These are phyloP conservation scores for Chiloscyllium punctatum DNA, from an alignment of 2,797 vertebrate species.

Conservation along the genomic window DNA sequence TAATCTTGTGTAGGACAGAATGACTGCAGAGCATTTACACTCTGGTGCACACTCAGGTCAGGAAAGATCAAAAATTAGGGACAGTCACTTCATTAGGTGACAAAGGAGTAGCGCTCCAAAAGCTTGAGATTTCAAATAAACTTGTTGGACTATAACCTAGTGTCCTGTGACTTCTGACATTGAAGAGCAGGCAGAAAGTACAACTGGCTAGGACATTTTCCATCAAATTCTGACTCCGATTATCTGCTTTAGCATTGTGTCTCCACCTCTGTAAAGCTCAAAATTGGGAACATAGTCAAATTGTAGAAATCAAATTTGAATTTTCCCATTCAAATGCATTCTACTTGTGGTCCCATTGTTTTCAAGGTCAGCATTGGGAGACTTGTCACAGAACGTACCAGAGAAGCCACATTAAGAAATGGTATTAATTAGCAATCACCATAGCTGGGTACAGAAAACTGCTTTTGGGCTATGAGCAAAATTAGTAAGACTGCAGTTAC, in stretches of 20 bases:
- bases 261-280: background rate
- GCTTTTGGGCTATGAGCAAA: background rate
- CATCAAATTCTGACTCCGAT: background rate
- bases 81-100: background rate
- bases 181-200: background rate
- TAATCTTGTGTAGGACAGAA: background rate
- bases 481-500: background rate
- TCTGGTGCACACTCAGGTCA: background rate
- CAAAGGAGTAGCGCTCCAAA: too few species aligned
- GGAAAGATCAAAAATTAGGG: background rate
- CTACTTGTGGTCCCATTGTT: background rate
- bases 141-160: too few species aligned
- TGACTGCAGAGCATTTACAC: background rate
- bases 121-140: too few species aligned
- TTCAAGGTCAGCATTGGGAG: background rate
- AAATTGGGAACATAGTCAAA: background rate
- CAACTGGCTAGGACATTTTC: background rate
- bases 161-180: background rate
- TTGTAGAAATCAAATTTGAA: background rate
- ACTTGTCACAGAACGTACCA: background rate
- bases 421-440: background rate
- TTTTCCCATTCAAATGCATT: too few species aligned
- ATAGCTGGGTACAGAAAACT: background rate
- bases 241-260: background rate
- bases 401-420: background rate